Evolutionary conservation across 1,140 invertebrate species (phyloP), one percentile per base, ranked within the genome.

Genomic region (Hypsibius dujardini): DNA sequence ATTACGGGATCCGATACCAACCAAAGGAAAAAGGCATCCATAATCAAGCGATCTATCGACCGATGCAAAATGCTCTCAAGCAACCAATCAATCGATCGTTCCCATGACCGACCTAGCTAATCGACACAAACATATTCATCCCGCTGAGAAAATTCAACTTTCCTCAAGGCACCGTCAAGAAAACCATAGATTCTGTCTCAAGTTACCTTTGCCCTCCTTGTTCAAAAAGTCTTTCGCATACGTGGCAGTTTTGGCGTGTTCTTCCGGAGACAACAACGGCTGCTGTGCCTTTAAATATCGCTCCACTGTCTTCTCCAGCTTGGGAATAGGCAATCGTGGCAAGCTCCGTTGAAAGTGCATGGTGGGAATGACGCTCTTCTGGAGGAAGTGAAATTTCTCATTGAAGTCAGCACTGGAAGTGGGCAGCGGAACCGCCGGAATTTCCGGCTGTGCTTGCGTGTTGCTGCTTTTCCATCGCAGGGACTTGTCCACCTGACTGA

Each of bases 311-410:
- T 91, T 85, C 71, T 87, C 84, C 70, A 98, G 81, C 74, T 90
- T 84, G 1, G 95, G 95, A 76, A 98, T 88, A 12, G 93, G 90
- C 46, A 98, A 81, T 28, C 90, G 83, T 1, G 92, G 92, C 72
- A 98, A 79, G 28, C 92, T 95, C 73, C 86, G 84, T 82, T 98
- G 94, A 79, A 98, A 98, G 79, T 96, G 89, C 82, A 92, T 86
- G 50, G 90, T 90, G 47, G 87, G 88, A 15, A 92, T 77, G 73
- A 82, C 83, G 77, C 89, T 92, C 72, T 80, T 81, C 74, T 92
- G 88, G 14, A 93, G 80, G 77, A 85, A 91, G 75, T 93, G 86
- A 12, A 67, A n/a, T 56, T 56, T n/a, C 50, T 56, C 42, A n/a
- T 56, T 56, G 7, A 56, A 12, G 50, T 56, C n/a, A 56, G 7